Base-by-base conservation (phyloP, 2,113 vertebrate species). In the Elephantulus edwardii region DNA sequence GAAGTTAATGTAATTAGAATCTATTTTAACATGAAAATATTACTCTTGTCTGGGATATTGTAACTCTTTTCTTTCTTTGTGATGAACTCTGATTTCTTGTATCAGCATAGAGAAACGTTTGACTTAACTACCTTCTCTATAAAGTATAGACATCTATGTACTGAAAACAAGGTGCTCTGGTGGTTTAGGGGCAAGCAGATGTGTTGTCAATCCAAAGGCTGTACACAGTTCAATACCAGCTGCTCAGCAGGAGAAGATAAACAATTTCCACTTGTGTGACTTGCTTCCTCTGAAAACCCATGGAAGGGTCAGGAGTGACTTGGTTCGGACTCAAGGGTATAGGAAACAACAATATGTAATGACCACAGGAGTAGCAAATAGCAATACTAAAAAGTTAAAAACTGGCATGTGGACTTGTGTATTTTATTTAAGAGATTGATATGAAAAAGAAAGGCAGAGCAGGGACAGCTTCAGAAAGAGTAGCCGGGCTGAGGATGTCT, bases 21-120 rank as follows among this genome's bases (percentile, higher is more conserved):
- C 50, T 62, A 60, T 72, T 30, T 92, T n/a, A 66, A 81, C 20
- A 89, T 52, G 38, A 89, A 92, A 94, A 77, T 30, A 28, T 38
- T 81, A 20, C 17, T 16, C 9, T 35, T 74, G 9, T 74, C 77
- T 74, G 8, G 2, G 16, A 74, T 28, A 9, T 82, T 86, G 20
- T 50, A n/a, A 20, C 64, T 14, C 14, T 42, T 5, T 16, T 60
- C 71, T 81, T 60, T 62, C 26, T 91, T 80, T 56, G 7, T 58
- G 74, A 35, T 71, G 3, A 62, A n/a, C n/a, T 16, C 64, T 56
- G 30, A n/a, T n/a, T n/a, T n/a, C 71, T 12, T 90, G 1, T 28
- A 72, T 76, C 80, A 33, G 93, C 75, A 56, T 10, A 48, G 22
- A 33, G 20, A 86, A 89, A 82, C 42, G 2, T 24, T 70, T 24